Conservation (phyloP, 1,140 invertebrate genomes). For the Drosophila truncata region DNA sequence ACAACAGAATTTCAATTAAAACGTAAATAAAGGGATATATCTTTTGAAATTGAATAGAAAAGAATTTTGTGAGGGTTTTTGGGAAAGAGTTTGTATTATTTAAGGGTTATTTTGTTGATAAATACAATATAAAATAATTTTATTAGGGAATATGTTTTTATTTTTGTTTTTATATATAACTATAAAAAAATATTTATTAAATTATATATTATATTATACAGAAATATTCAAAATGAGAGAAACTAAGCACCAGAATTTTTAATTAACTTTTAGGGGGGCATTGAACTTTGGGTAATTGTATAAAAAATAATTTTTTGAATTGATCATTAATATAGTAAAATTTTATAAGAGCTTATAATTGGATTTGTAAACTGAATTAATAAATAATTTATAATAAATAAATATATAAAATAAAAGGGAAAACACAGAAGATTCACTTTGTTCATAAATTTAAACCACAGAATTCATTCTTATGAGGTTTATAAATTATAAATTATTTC, state of each 20-base stretch:
- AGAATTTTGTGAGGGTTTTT: background rate
- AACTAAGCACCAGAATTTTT: no score
- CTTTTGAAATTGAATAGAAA: background rate
- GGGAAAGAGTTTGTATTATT: background rate
- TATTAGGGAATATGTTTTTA: no score
- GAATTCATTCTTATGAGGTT: fast-evolving
- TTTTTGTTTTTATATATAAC: no score
- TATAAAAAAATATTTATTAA: no score
- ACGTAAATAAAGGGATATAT: background rate
- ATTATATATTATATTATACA: no score
- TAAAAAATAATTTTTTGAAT: no score
- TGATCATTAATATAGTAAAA: no score
- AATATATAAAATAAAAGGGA: background rate
- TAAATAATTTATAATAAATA: background rate
- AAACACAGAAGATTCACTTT: background rate
- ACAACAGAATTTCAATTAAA: background rate
- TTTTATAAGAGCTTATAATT: no score
- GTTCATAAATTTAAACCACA: background rate
- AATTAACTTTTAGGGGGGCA: no score
- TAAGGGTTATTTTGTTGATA: background rate
- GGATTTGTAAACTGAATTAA: background rate
- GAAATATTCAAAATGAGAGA: no score
- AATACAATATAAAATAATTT: no score
- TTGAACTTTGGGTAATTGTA: no score
- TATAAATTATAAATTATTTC: background rate